Evolutionary conservation across 2,113 vertebrate species (phyloP).

Genomic region (Holacanthus passer): DNA sequence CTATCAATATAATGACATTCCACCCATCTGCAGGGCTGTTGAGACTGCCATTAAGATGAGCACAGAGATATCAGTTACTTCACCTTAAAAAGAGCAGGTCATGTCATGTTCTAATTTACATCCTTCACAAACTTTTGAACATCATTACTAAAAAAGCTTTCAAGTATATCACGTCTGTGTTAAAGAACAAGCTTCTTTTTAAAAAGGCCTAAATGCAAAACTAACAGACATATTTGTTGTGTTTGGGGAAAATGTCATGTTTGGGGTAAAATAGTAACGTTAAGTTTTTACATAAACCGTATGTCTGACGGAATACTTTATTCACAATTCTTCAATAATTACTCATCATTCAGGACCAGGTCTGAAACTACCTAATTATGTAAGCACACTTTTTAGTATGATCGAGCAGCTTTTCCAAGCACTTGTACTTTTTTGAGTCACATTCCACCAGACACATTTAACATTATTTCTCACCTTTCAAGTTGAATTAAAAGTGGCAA

Average conservation of each 20-base stretch:
- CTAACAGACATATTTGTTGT: background rate
- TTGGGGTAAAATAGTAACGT: background rate
- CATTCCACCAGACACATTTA: background rate
- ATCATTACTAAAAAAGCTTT: constrained; percentile 10
- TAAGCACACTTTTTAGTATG: too few species aligned
- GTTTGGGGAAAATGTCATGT: background rate
- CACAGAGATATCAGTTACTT: constrained; percentile 11
- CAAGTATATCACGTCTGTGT: background rate
- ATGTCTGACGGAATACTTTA: background rate
- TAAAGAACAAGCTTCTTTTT: background rate
- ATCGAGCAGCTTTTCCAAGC: too few species aligned
- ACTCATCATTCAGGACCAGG: background rate
- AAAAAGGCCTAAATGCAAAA: background rate
- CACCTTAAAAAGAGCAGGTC: constrained; percentile 32
- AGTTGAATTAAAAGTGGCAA: background rate
- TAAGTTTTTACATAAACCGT: background rate
- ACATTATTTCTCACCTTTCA: background rate
- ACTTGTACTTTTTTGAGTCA: too few species aligned
- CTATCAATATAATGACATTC: constrained; percentile 38
- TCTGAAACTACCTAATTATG: too few species aligned
- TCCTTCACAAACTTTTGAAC: constrained; percentile 19
- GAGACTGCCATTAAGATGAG: constrained; percentile 5
- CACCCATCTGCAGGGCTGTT: constrained; percentile 6
- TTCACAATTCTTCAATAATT: background rate
- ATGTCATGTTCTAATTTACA: constrained; percentile 40